Percentiles rank a stretch among this genome's conserved stretches.
These are phyloP conservation scores for Drosophila villosipedis DNA, from an alignment of 2,888 invertebrate genomes.

Conservation along the genomic window DNA sequence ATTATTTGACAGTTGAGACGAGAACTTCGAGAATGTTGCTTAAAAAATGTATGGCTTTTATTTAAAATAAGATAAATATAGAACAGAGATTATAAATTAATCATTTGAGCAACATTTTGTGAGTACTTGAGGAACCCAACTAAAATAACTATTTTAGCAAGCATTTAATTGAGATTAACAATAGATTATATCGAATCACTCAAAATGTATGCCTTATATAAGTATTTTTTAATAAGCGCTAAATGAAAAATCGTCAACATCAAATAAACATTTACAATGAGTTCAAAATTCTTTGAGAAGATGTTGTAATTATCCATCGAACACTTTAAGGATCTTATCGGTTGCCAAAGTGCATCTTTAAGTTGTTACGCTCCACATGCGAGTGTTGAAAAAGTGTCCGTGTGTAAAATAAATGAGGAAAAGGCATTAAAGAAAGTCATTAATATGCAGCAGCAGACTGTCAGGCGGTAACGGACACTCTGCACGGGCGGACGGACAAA, in stretches of 20 bases:
- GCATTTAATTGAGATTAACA: background rate
- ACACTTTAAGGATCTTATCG: background rate
- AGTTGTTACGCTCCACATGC: conserved; percentile 30
- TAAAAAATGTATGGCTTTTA: background rate
- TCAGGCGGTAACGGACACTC: conserved; percentile 73
- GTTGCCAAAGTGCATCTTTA: conserved; percentile 23
- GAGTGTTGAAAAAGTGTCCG: conserved; percentile 61
- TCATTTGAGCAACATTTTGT: background rate
- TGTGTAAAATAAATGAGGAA: conserved; percentile 80
- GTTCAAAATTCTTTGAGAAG: background rate
- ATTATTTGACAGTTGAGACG: background rate
- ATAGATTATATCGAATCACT: background rate
- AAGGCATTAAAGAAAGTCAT: conserved; percentile 82
- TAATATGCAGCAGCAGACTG: conserved; percentile 81
- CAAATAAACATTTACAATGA: background rate
- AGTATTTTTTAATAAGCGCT: background rate
- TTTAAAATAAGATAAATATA: background rate
- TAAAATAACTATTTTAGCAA: background rate
- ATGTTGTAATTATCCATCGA: background rate
- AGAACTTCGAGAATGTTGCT: background rate
- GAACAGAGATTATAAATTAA: background rate
- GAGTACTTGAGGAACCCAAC: background rate
- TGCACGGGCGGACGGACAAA: conserved; percentile 26
- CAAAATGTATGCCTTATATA: background rate
- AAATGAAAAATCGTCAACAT: background rate